phyloP scores from a whole-genome alignment of 1,140 invertebrate species.

The Phocides pigmalion region DNA sequence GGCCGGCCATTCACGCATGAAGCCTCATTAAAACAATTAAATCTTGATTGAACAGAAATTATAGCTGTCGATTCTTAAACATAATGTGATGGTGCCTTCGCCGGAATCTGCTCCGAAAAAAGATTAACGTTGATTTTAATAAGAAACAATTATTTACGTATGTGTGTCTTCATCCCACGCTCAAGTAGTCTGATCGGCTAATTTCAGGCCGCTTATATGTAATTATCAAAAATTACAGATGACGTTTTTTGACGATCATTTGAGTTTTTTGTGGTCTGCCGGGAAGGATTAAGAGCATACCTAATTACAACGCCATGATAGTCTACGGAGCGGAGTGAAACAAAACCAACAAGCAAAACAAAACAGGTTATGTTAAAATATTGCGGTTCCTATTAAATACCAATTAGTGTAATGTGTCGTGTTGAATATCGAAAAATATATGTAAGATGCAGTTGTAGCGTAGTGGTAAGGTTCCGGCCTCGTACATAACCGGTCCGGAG shows the following conservation, averaged over 20 bases:
- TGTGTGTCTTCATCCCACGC: slow-evolving; percentile 80
- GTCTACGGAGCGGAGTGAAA: slow-evolving; percentile 5
- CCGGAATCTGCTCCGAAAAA: slow-evolving; percentile 74
- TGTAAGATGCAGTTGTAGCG: too few relatives aligned
- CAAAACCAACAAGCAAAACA: background rate
- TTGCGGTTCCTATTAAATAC: background rate
- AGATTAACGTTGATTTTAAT: slow-evolving; percentile 82
- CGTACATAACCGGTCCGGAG: too few relatives aligned
- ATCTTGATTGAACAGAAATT: slow-evolving; percentile 84
- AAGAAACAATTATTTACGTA: slow-evolving; percentile 82
- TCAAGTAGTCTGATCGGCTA: slow-evolving; percentile 72
- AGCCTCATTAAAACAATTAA: slow-evolving; percentile 84
- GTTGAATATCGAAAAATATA: too few relatives aligned
- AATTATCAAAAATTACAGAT: slow-evolving; percentile 80
- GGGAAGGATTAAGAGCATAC: slow-evolving; percentile 31
- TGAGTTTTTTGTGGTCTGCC: slow-evolving; percentile 55
- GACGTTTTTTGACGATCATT: slow-evolving; percentile 69
- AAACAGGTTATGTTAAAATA: background rate
- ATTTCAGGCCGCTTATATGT: slow-evolving; percentile 65
- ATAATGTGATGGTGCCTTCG: slow-evolving; percentile 74
- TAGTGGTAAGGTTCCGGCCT: too few relatives aligned
- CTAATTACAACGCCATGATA: slow-evolving; percentile 17
- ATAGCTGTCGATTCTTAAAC: slow-evolving; percentile 83
- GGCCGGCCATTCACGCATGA: slow-evolving; percentile 82
- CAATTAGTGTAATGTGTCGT: background rate